Base-by-base conservation (phyloP, 1,140 invertebrate species). In the Palaemon carinicauda region DNA sequence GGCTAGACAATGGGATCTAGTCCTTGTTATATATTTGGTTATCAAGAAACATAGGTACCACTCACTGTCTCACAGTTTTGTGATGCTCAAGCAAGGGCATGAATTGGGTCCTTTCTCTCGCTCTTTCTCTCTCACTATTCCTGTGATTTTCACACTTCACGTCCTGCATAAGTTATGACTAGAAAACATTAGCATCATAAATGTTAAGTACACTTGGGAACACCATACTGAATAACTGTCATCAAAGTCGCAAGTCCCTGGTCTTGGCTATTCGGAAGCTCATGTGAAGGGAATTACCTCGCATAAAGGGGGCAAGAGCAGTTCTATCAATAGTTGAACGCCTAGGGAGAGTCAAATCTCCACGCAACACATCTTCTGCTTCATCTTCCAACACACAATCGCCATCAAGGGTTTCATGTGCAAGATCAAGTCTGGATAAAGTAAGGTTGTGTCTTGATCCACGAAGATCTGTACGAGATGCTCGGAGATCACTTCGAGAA, bases 221-320 rank as follows among this genome's bases (percentile, higher is more conserved):
- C 69, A 73, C 27, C 24, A 24, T 73, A 31, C 10, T 21, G 24
- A 31, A 73, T 73, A 29, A 31, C 54, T 74, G 19, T 82, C 79
- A 87, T 87, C 85, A 87, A 81, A 87, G 75, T 21, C 73, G 17
- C 71, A 82, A 73, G 41, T 89, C 89, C 65, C 89, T 65, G 19
- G 52, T 77, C 73, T 89, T 89, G 31, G 89, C 77, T 29, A 78
- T 52, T 51, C 89, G 82, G 79, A 89, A 88, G 56, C 89, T 89
- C 89, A 89, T 89, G 52, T 89, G 89, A 12, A 89, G 31, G 15
- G 87, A 87, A 52, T 88, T 86, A 31, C 89, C 89, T 24, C 89
- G 79, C 24, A 89, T 80, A 29, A 89, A 80, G 12, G 82, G 83
- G 29, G 89, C 82, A 69, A 89, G 77, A 5, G 75, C 82, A 41